Evolutionary conservation across 2,113 vertebrate species (phyloP).

Genomic region (Cyprinodon brontotheroides): DNA sequence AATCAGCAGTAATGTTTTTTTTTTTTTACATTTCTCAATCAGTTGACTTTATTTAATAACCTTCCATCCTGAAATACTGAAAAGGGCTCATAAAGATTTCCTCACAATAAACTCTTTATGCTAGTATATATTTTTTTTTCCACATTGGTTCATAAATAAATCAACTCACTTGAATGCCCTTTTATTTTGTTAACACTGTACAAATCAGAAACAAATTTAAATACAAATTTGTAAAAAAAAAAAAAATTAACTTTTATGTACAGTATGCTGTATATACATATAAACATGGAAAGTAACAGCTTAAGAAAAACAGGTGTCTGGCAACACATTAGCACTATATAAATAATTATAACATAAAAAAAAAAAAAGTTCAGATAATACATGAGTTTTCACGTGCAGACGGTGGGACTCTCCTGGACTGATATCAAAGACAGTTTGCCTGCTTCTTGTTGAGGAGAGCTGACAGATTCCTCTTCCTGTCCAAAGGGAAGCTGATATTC

Average conservation of each 20-base stretch:
- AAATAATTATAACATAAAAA: too few species aligned
- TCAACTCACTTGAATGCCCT: background rate
- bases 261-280: background rate
- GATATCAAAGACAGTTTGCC: constrained; percentile 63
- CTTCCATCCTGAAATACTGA: background rate
- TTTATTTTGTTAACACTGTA: background rate
- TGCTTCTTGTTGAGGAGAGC: constrained; percentile 69
- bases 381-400: constrained; percentile 9
- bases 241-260: constrained; percentile 35
- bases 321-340: too few species aligned
- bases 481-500: constrained; percentile 55
- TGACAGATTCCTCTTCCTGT: constrained; percentile 65
- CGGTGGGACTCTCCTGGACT: constrained; percentile 62
- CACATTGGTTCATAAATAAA: background rate
- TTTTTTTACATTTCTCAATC: background rate
- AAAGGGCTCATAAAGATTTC: background rate
- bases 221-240: background rate
- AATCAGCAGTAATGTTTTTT: background rate
- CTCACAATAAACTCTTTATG: background rate
- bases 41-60: too few species aligned
- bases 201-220: background rate
- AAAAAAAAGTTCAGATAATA: constrained; percentile 2
- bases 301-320: background rate
- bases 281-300: too few species aligned
- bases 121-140: background rate